These are phyloP conservation scores for Campopleginae sp. DNA, from an alignment of 2,888 invertebrate genomes.

Conservation along the genomic window DNA sequence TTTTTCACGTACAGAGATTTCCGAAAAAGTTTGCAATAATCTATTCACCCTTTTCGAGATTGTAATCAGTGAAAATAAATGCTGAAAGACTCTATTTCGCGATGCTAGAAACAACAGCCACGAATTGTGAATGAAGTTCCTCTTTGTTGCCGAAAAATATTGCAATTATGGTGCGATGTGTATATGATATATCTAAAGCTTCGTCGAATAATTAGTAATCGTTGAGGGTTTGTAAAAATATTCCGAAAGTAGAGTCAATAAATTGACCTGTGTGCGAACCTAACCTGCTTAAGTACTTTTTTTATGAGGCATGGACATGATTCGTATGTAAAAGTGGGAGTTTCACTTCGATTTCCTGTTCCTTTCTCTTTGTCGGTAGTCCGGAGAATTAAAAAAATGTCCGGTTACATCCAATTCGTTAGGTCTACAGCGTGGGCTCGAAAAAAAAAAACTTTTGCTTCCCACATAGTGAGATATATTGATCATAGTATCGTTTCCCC, in stretches of 20 bases:
- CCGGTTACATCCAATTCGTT: background rate
- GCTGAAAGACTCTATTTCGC: background rate
- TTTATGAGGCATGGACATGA: background rate
- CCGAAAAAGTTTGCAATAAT: background rate
- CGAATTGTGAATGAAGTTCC: background rate
- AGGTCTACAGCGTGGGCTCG: background rate
- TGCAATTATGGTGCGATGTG: background rate
- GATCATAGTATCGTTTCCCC: background rate
- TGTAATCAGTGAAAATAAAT: background rate
- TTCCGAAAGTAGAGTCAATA: background rate
- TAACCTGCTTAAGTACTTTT: background rate
- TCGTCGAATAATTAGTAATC: background rate
- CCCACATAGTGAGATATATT: background rate
- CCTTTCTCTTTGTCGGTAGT: background rate
- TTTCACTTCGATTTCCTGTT: slow-evolving; percentile 14
- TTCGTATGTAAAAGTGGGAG: background rate
- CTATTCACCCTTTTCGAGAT: background rate
- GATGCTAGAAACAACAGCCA: background rate
- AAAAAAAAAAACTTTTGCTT: background rate
- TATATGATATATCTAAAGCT: background rate
- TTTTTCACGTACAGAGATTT: background rate
- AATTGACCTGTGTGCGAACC: background rate
- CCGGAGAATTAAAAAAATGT: background rate
- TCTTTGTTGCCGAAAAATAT: background rate
- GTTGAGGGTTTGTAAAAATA: background rate